These are phyloP conservation scores for Oxyura jamaicensis DNA, from an alignment of 2,113 vertebrate genomes.

Conservation along the genomic window DNA sequence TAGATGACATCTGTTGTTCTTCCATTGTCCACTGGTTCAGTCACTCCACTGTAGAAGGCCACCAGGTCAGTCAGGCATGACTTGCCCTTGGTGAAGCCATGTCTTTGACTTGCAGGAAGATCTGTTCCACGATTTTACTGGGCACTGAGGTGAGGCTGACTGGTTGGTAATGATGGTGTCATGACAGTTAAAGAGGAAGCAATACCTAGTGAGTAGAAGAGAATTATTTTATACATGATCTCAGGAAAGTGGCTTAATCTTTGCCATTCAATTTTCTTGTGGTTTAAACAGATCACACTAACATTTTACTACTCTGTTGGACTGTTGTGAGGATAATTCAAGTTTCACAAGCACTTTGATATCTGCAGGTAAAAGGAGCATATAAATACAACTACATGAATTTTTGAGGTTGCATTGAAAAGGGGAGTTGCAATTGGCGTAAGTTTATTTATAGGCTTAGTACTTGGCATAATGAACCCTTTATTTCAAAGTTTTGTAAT, in stretches of 20 bases:
- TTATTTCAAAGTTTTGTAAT: neutral
- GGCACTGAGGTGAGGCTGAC: too few species aligned
- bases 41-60: too few species aligned
- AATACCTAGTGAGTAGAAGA: neutral
- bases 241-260: neutral
- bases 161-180: neutral
- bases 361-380: neutral
- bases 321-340: neutral
- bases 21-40: too few species aligned
- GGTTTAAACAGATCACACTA: neutral
- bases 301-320: neutral
- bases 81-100: too few species aligned
- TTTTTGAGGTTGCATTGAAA: neutral
- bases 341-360: neutral
- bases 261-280: neutral
- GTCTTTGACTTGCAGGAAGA: too few species aligned
- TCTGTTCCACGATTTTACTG: too few species aligned
- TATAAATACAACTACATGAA: neutral
- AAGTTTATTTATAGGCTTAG: neutral
- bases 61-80: too few species aligned
- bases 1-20: too few species aligned
- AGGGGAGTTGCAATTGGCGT: neutral
- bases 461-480: neutral
- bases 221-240: neutral
- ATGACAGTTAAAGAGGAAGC: neutral